phyloP scores from a whole-genome alignment of 2,888 invertebrate genomes.

The Tinea semifulvella region DNA sequence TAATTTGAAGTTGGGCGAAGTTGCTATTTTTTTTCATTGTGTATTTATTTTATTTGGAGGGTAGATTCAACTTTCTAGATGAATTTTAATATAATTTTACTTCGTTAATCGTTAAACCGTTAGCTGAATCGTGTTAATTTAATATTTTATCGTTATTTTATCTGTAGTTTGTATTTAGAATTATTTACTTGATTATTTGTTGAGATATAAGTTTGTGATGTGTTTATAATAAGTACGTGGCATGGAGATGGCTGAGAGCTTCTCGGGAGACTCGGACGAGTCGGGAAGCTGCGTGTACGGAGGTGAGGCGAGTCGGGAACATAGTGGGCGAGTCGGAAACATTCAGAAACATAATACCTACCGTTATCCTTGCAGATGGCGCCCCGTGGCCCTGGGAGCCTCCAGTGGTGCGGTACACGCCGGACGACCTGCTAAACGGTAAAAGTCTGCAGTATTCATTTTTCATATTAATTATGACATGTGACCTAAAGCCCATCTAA shows the following conservation, averaged over 20 bases:
- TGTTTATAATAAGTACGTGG: too few species aligned
- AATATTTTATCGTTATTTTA: too few species aligned
- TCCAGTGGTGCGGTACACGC: slow-evolving; percentile 69
- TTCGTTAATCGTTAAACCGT: too few species aligned
- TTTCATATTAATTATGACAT: background rate
- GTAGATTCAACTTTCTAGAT: slow-evolving; percentile 1
- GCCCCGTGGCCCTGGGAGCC: too few species aligned
- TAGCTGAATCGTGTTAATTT: too few species aligned
- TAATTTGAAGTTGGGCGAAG: slow-evolving; percentile 2
- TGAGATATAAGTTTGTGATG: too few species aligned
- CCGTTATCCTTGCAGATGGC: too few species aligned
- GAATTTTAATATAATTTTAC: slow-evolving; percentile 1
- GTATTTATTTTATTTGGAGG: background rate
- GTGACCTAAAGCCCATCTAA: background rate
- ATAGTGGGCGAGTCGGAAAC: background rate
- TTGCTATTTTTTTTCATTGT: slow-evolving; percentile 6
- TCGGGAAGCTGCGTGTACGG: slow-evolving; percentile 55
- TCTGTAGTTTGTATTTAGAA: too few species aligned
- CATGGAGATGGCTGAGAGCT: too few species aligned
- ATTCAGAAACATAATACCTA: too few species aligned
- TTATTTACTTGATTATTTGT: too few species aligned
- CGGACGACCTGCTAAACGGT: slow-evolving; percentile 67
- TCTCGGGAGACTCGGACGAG: slow-evolving; percentile 59
- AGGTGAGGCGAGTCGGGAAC: slow-evolving; percentile 31
- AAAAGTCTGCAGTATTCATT: too few species aligned